These are phyloP conservation scores for Colletes collaris DNA, from an alignment of 2,888 invertebrate species.

Conservation along the genomic window DNA sequence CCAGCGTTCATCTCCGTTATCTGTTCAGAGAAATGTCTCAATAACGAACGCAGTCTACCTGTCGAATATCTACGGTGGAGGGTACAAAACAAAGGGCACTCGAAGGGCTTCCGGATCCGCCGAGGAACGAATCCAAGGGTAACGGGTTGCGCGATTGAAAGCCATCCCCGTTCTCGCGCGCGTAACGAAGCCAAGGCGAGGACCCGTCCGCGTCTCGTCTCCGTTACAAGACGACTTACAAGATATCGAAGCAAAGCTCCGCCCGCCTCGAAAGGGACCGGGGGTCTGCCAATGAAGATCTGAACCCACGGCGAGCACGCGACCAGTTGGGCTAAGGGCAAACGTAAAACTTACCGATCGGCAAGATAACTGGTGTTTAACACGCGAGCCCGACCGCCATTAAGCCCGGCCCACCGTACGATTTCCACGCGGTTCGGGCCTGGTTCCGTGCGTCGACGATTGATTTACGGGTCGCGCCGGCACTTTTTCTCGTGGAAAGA, in stretches of 20 bases:
- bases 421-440: constrained; percentile 72
- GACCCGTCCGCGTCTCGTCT: constrained; percentile 3
- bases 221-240: constrained; percentile 33
- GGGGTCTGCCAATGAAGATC: constrained; percentile 76
- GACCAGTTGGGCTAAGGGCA: constrained; percentile 76
- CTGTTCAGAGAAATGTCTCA: constrained; percentile 7
- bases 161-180: not conserved
- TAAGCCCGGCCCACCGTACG: constrained; percentile 74
- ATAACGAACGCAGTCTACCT: constrained; percentile 26
- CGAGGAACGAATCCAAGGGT: constrained; percentile 1
- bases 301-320: constrained; percentile 75
- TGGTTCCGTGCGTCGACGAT: constrained; percentile 53
- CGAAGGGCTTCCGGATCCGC: constrained; percentile 12
- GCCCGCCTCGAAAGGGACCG: constrained; percentile 61
- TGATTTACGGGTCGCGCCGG: constrained; percentile 62
- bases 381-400: constrained; percentile 78
- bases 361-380: constrained; percentile 79
- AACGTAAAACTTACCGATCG: constrained; percentile 80
- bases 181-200: constrained; percentile 23
- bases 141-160: not conserved
- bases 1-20: constrained; percentile 16
- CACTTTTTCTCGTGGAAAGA: constrained; percentile 67
- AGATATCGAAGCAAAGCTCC: constrained; percentile 61
- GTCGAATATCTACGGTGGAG: not conserved
- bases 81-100: not conserved